Percentiles rank a stretch among this genome's conserved stretches.
phyloP scores from a whole-genome alignment of 2,888 invertebrate species.

The Athalia rosae region DNA sequence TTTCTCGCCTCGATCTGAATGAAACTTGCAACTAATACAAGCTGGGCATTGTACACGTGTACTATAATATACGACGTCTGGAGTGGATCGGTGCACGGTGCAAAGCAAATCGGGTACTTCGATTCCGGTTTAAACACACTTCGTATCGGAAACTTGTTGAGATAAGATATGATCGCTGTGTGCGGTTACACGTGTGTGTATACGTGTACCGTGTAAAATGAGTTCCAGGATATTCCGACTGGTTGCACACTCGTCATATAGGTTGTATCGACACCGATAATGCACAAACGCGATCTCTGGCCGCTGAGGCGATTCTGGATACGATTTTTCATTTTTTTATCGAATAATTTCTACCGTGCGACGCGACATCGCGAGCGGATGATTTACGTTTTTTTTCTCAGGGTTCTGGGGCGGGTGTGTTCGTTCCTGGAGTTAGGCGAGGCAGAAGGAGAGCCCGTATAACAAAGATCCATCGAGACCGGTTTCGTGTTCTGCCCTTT shows the following conservation, averaged over 20 bases:
- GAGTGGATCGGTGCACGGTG: neutral
- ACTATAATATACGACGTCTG: no score
- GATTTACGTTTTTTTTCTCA: neutral
- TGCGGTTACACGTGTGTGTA: neutral
- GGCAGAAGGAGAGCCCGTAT: conserved; percentile 55
- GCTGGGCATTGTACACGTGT: no score
- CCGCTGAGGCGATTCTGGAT: no score
- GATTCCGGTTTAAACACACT: conserved; percentile 32
- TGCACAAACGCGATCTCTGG: no score
- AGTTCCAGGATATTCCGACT: conserved; percentile 15
- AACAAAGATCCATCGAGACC: conserved; percentile 72
- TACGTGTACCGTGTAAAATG: neutral
- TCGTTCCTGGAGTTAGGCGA: conserved; percentile 44
- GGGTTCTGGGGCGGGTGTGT: conserved; percentile 6
- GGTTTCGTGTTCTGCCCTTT: conserved; percentile 70
- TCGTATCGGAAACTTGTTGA: conserved; percentile 31
- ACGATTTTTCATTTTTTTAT: no score
- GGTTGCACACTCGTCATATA: no score
- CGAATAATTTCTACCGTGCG: no score
- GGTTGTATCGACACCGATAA: no score
- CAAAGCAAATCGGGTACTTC: conserved; percentile 24
- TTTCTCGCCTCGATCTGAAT: conserved; percentile 21
- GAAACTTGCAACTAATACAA: neutral
- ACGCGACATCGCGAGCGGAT: no score
- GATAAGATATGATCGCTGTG: conserved; percentile 20